Percentiles rank a stretch among this genome's conserved stretches.
These are phyloP conservation scores for Nysson spinosus DNA, from an alignment of 2,888 invertebrate genomes.

Conservation along the genomic window DNA sequence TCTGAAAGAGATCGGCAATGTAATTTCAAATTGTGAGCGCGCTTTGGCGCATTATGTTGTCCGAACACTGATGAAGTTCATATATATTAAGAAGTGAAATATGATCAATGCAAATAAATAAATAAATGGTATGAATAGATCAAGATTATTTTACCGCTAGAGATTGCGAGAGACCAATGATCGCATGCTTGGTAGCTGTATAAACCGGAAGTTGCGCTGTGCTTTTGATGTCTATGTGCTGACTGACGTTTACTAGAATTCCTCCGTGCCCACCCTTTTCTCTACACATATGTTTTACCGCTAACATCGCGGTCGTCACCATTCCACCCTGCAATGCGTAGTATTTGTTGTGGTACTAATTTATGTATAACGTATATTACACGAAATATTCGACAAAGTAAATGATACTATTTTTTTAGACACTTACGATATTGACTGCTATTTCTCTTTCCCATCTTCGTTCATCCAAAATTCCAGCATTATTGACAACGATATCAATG, in stretches of 20 bases:
- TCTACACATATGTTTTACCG: conserved; percentile 75
- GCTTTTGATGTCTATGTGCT: conserved; percentile 79
- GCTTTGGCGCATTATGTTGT: too few species aligned
- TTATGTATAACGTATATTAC: background rate
- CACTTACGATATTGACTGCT: conserved; percentile 86
- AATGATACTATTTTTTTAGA: conserved; percentile 35
- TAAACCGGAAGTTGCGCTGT: conserved; percentile 78
- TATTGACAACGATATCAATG: conserved; percentile 88
- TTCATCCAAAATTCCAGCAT: conserved; percentile 88
- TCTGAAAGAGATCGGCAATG: conserved; percentile 46
- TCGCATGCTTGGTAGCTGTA: conserved; percentile 79
- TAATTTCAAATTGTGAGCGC: too few species aligned
- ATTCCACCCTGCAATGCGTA: conserved; percentile 66
- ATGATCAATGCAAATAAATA: too few species aligned
- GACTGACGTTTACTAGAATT: conserved; percentile 82
- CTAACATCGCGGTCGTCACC: conserved; percentile 71
- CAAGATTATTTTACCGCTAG: conserved; percentile 68
- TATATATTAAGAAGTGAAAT: too few species aligned
- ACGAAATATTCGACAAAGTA: background rate
- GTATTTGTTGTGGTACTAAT: background rate
- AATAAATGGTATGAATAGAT: background rate
- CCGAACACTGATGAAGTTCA: too few species aligned
- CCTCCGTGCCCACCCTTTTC: conserved; percentile 80
- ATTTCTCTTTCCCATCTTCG: conserved; percentile 86
- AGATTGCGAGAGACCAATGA: conserved; percentile 67